Evolutionary conservation across 1,140 invertebrate species (phyloP).

Genomic region (Aporrectodea caliginosa): DNA sequence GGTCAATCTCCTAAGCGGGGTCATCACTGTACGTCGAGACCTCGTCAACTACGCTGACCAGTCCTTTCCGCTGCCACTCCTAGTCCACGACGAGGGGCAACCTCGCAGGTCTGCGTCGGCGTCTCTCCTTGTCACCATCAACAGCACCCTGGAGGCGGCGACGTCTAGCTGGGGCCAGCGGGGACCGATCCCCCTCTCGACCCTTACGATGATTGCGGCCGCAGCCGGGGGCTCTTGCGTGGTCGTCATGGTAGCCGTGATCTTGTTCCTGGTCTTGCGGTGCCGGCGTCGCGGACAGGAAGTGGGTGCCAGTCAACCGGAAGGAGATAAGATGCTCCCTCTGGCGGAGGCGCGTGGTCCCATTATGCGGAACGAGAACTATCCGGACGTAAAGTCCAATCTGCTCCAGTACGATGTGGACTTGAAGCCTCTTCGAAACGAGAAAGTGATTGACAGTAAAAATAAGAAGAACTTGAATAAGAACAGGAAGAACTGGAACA

Average conservation of each 20-base stretch:
- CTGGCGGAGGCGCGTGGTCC: neutral
- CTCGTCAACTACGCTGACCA: neutral
- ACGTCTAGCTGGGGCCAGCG: too few relatives aligned
- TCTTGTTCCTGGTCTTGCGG: neutral
- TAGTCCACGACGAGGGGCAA: constrained; percentile 19
- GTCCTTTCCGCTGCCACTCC: neutral
- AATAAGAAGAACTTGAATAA: neutral
- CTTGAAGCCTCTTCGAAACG: neutral
- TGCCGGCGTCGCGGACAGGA: neutral
- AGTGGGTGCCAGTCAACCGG: neutral
- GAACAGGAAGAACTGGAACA: neutral
- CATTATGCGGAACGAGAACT: neutral
- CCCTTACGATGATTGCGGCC: neutral
- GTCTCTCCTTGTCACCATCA: constrained; percentile 12
- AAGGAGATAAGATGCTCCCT: neutral
- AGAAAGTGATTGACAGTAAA: neutral
- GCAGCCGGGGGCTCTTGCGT: neutral
- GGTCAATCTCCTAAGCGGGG: neutral
- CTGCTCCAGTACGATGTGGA: neutral
- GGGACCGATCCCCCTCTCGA: too few relatives aligned
- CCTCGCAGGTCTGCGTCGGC: constrained; percentile 3
- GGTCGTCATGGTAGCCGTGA: neutral
- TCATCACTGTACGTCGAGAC: neutral
- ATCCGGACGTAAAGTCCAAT: neutral
- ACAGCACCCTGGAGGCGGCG: neutral